phyloP scores from a whole-genome alignment of 64 coral and sea anemone genomes.

The Stylophora pistillata region DNA sequence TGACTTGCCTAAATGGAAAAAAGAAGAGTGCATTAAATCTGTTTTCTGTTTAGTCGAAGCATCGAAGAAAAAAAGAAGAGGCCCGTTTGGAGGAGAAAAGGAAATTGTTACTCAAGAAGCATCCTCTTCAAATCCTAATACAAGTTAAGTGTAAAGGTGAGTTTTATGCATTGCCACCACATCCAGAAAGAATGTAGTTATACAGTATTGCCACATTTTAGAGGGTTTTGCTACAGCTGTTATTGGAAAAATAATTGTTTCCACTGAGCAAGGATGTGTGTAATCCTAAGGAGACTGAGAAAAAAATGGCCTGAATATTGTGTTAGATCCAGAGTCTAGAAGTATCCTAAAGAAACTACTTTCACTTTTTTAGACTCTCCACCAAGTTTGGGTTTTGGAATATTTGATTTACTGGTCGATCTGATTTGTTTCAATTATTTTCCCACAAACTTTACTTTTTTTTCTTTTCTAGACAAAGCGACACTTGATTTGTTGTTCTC shows the following conservation, averaged over 20 bases:
- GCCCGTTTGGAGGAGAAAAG: slow-evolving; percentile 77
- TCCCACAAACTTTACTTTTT: neutral
- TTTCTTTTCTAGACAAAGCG: slow-evolving; percentile 67
- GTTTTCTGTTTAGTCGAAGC: slow-evolving; percentile 69
- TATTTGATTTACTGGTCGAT: neutral
- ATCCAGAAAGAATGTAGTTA: too few relatives aligned
- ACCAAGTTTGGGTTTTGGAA: too few relatives aligned
- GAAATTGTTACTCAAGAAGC: slow-evolving; percentile 83
- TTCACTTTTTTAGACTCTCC: too few relatives aligned
- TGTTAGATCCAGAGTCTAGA: too few relatives aligned
- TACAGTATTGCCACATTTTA: too few relatives aligned
- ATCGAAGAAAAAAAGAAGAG: slow-evolving; percentile 91
- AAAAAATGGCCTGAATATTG: too few relatives aligned
- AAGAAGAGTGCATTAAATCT: neutral
- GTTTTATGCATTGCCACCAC: neutral
- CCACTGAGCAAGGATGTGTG: too few relatives aligned
- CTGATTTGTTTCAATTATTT: neutral
- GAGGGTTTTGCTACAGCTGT: too few relatives aligned
- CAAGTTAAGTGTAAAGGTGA: slow-evolving; percentile 86
- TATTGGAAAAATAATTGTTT: too few relatives aligned
- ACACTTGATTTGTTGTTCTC: slow-evolving; percentile 71
- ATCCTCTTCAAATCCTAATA: slow-evolving; percentile 84
- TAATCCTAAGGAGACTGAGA: too few relatives aligned
- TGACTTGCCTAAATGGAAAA: neutral
- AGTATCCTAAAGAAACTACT: too few relatives aligned